phyloP scores from a whole-genome alignment of 2,888 invertebrate genomes.

The Alcis repandata region DNA sequence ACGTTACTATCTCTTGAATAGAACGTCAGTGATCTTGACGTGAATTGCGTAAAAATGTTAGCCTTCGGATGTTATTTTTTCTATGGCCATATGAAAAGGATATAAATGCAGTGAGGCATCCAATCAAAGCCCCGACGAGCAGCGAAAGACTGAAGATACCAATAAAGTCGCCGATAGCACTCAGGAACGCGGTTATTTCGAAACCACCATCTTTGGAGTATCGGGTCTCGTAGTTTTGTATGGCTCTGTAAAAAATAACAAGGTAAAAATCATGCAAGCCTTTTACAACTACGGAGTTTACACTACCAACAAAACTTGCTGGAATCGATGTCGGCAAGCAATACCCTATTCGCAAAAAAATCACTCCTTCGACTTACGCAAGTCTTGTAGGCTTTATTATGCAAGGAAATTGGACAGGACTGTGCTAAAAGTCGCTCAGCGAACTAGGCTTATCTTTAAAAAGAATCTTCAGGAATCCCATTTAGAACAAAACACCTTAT shows the following conservation, averaged over 20 bases:
- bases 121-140: conserved; percentile 96
- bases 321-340: background rate
- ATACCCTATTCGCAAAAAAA: background rate
- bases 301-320: background rate
- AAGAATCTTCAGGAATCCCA: too few species aligned
- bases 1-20: too few species aligned
- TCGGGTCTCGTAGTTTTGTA: conserved; percentile 94
- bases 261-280: background rate
- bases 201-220: conserved; percentile 95
- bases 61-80: too few species aligned
- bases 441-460: too few species aligned
- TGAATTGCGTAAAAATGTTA: too few species aligned
- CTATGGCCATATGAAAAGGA: conserved; percentile 87
- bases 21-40: too few species aligned
- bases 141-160: conserved; percentile 97
- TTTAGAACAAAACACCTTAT: too few species aligned
- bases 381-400: too few species aligned
- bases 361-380: too few species aligned
- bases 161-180: conserved; percentile 96
- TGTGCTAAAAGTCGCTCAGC: too few species aligned
- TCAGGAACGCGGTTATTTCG: conserved; percentile 94
- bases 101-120: conserved; percentile 97
- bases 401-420: too few species aligned
- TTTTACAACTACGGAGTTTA: background rate
- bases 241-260: conserved; percentile 87